A percentile compares a stretch with the other conserved stretches of the same genome.
phyloP scores from a whole-genome alignment of 2,888 invertebrate species.

The Listrodromus nycthemerus region DNA sequence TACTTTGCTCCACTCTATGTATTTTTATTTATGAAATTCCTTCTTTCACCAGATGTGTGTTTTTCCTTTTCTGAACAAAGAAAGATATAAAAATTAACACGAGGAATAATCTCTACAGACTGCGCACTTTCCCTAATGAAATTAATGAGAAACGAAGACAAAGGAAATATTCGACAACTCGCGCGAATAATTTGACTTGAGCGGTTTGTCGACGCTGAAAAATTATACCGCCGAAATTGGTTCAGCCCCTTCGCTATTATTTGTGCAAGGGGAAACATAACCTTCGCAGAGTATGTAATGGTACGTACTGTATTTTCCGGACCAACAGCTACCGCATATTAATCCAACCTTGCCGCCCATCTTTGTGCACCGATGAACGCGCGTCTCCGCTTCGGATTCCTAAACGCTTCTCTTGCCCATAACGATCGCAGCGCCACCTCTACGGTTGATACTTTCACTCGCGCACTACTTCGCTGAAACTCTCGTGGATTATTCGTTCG shows the following conservation, averaged over 20 bases:
- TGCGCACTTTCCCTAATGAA: neutral
- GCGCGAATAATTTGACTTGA: neutral
- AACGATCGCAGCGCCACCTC: conserved; percentile 27
- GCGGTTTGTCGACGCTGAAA: neutral
- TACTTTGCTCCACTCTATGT: no score
- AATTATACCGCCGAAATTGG: neutral
- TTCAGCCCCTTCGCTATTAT: neutral
- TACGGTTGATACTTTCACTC: neutral
- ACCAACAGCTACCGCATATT: conserved; percentile 84
- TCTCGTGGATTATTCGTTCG: neutral
- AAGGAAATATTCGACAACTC: neutral
- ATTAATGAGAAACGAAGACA: neutral
- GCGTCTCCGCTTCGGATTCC: conserved; percentile 9
- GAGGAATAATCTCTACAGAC: neutral
- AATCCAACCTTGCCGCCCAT: conserved; percentile 84
- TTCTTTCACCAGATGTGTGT: no score
- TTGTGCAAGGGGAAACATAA: neutral
- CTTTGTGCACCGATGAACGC: conserved; percentile 43
- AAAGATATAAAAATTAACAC: no score
- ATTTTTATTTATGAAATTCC: no score
- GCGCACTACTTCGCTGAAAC: neutral
- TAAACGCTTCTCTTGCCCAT: conserved; percentile 13
- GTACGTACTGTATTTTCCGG: conserved; percentile 82
- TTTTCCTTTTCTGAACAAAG: no score
- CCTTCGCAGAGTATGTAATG: neutral